Percentiles rank a stretch among this genome's conserved stretches.
Evolutionary conservation across 1,140 invertebrate species (phyloP).

Genomic region (Bombus balteatus): DNA sequence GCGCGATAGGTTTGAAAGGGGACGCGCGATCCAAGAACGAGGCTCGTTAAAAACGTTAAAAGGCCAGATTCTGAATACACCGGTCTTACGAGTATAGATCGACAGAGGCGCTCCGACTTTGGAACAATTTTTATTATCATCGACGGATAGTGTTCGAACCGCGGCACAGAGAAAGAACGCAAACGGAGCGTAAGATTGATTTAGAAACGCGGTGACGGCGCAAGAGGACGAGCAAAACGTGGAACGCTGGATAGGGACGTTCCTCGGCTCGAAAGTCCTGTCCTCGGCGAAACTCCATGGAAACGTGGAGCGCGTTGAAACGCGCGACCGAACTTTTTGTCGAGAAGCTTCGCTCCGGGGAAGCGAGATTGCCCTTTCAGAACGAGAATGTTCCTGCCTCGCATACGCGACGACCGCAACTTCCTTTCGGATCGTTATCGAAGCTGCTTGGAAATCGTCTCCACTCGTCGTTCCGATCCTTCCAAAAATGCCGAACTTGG

Average conservation of each 20-base stretch:
- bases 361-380: neutral
- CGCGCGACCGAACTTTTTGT: neutral
- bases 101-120: too few species aligned
- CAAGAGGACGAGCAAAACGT: neutral
- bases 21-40: neutral
- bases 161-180: too few species aligned
- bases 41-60: neutral
- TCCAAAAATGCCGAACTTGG: too few species aligned
- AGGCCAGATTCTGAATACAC: too few species aligned
- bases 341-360: neutral
- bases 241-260: neutral
- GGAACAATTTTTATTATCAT: neutral
- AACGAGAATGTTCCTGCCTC: too few species aligned
- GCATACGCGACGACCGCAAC: neutral
- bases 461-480: neutral
- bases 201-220: neutral
- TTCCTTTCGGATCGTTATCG: neutral
- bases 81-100: too few species aligned
- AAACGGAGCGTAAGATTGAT: constrained; percentile 5
- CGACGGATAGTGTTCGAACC: too few species aligned
- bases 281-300: neutral
- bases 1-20: neutral
- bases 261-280: neutral
- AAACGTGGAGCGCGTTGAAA: neutral
- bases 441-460: neutral